phyloP scores from a whole-genome alignment of 2,888 invertebrate genomes.

The Resseliella maxima region DNA sequence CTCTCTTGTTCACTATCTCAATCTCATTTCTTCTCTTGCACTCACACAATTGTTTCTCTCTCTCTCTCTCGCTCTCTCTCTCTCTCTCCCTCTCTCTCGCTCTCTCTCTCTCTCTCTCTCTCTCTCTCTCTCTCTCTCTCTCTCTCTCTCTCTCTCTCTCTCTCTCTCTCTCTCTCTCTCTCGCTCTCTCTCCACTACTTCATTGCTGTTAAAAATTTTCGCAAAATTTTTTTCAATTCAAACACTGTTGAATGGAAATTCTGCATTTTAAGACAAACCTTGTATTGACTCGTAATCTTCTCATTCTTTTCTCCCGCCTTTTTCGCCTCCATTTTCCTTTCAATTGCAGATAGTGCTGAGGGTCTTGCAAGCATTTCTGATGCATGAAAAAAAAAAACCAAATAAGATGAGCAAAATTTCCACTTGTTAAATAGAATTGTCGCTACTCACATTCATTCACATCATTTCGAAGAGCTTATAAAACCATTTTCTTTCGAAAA shows the following conservation, averaged over 20 bases:
- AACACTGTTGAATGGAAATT: too few species aligned
- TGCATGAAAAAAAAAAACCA: not conserved
- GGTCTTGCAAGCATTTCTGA: not conserved
- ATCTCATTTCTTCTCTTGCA: not conserved
- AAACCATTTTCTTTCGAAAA: not conserved
- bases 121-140: too few species aligned
- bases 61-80: not conserved
- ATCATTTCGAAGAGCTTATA: not conserved
- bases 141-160: too few species aligned
- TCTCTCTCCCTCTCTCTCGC: not conserved
- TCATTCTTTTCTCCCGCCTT: too few species aligned
- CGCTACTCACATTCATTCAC: conserved; percentile 31
- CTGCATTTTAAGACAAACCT: too few species aligned
- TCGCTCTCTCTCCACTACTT: too few species aligned
- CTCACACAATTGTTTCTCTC: not conserved
- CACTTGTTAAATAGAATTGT: conserved; percentile 13
- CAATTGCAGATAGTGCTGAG: not conserved
- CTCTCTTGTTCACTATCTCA: too few species aligned
- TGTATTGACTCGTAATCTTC: too few species aligned
- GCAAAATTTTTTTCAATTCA: not conserved
- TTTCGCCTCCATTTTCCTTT: not conserved
- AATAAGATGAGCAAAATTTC: too few species aligned
- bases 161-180: too few species aligned
- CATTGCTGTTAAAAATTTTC: too few species aligned
- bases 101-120: not conserved